These are phyloP conservation scores for Peromyscus eremicus DNA, from an alignment of 2,797 vertebrate species.

Conservation along the genomic window DNA sequence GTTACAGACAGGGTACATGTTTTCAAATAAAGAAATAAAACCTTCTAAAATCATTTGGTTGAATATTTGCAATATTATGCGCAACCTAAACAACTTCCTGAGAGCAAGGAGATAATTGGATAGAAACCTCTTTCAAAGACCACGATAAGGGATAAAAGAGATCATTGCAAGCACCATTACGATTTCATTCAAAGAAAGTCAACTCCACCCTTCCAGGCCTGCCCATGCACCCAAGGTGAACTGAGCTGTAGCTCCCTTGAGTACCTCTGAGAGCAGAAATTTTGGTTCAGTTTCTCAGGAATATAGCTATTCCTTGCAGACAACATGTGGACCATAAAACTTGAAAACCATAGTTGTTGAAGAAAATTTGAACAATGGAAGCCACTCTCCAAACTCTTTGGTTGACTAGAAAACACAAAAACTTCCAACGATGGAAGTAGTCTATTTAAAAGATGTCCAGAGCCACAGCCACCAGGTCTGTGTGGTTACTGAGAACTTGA, in stretches of 20 bases:
- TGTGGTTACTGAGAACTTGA: neutral
- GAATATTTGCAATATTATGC: constrained; percentile 8
- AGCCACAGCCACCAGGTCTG: neutral
- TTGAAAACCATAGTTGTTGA: neutral
- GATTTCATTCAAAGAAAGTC: neutral
- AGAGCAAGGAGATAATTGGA: neutral
- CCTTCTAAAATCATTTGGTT: neutral
- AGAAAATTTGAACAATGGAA: constrained; percentile 21
- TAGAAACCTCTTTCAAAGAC: neutral
- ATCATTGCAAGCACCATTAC: neutral
- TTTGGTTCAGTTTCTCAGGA: constrained; percentile 37
- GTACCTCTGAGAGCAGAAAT: neutral
- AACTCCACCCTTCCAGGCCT: neutral
- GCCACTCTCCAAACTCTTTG: neutral
- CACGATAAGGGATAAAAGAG: neutral
- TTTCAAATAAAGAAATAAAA: constrained; percentile 50
- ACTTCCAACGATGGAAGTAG: fast-evolving
- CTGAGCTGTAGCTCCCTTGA: neutral
- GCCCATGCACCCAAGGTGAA: fast-evolving
- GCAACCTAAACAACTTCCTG: neutral
- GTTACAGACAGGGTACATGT: neutral
- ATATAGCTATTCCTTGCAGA: constrained; percentile 37
- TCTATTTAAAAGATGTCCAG: neutral
- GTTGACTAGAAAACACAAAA: neutral
- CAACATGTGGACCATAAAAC: neutral